A percentile compares a stretch with the other conserved stretches of the same genome.
These are phyloP conservation scores for Eurystomus gularis DNA, from an alignment of 2,113 vertebrate species.

Conservation along the genomic window DNA sequence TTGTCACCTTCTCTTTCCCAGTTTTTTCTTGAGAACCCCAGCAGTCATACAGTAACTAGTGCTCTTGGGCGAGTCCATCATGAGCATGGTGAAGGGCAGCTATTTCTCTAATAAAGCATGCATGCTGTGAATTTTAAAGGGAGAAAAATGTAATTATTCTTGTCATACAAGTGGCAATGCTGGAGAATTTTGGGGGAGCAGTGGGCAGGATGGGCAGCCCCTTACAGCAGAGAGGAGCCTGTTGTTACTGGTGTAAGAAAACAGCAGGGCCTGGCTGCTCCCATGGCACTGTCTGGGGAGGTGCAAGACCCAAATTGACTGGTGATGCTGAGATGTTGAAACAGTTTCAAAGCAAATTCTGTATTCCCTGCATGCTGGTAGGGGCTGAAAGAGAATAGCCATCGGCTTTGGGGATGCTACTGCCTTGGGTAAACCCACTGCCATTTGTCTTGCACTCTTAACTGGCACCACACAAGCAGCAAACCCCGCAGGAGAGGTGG, in stretches of 20 bases:
- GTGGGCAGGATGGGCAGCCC: not conserved
- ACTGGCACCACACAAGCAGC: not conserved
- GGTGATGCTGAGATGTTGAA: not conserved
- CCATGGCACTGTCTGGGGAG: accelerated
- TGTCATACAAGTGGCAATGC: accelerated
- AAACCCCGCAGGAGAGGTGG: not conserved
- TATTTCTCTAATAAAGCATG: not conserved
- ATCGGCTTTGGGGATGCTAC: not conserved
- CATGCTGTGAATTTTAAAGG: not conserved
- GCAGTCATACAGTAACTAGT: not conserved
- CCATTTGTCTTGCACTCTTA: not conserved
- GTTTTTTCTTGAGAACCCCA: not conserved
- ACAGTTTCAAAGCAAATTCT: not conserved
- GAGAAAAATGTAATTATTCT: not conserved
- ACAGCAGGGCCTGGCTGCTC: not conserved
- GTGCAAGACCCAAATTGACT: not conserved
- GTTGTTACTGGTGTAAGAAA: not conserved
- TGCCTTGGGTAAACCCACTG: not conserved
- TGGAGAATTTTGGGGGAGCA: not conserved
- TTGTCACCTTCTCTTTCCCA: not conserved
- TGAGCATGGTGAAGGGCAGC: not conserved
- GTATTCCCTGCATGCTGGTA: not conserved
- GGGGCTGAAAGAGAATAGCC: not conserved
- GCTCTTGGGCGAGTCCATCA: not conserved
- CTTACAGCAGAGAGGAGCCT: not conserved